These are phyloP conservation scores for Micrasema minimum DNA, from an alignment of 1,140 invertebrate genomes.

Conservation along the genomic window DNA sequence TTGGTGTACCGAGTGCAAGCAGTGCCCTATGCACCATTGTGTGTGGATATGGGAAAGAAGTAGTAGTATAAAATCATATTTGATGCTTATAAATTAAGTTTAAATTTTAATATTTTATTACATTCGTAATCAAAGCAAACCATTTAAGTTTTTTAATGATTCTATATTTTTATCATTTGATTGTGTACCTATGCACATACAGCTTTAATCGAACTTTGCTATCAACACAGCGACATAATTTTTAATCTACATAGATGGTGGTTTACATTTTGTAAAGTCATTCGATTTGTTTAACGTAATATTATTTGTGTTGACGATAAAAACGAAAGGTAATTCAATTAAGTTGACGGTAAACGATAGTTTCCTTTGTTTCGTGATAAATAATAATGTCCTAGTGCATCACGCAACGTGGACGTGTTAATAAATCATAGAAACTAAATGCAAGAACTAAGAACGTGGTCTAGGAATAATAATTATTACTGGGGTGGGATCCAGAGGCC, in stretches of 20 bases:
- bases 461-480: constrained; percentile 28
- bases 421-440: constrained; percentile 50
- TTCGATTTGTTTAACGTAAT: constrained; percentile 17
- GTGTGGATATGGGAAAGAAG: too few relatives aligned
- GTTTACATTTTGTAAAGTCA: constrained; percentile 1
- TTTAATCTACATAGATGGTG: not conserved
- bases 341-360: constrained; percentile 22
- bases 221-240: too few relatives aligned
- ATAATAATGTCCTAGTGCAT: constrained; percentile 25
- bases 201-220: too few relatives aligned
- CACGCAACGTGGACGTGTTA: constrained; percentile 39
- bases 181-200: too few relatives aligned
- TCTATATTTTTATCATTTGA: too few relatives aligned
- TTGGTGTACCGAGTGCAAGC: too few relatives aligned
- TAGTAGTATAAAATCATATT: too few relatives aligned
- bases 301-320: constrained; percentile 24
- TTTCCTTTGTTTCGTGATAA: constrained; percentile 33
- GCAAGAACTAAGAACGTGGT: constrained; percentile 44
- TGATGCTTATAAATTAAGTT: too few relatives aligned
- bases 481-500: constrained; percentile 6
- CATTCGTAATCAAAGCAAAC: too few relatives aligned
- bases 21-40: too few relatives aligned
- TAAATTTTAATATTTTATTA: too few relatives aligned
- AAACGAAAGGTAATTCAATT: constrained; percentile 36
- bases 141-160: too few relatives aligned